Evolutionary conservation across 2,113 vertebrate species (phyloP), one percentile per base, ranked within the genome.

Genomic region (Elephas maximus): DNA sequence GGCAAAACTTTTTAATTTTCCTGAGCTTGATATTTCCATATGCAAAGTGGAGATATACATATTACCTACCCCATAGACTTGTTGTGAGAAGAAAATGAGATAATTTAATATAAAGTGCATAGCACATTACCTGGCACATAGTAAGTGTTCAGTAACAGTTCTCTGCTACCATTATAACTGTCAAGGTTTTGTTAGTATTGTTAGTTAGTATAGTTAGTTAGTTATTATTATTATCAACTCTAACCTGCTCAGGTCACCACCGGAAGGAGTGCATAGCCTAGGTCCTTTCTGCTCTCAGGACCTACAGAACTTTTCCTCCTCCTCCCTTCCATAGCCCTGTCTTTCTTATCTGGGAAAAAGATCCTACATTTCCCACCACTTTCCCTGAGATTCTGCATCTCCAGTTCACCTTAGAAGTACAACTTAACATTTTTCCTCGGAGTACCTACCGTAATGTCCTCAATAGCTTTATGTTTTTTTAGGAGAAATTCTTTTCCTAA

Each of bases 21-120:
- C 74, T 92, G 79, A 90, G 26, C 37, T 87, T 94, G 45, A 76
- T n/a, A 67, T 92, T 87, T 88, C 78, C n/a, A 94, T 48, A 37
- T 92, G 7, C 10, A 95, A 84, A 76, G 26, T 60, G 23, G 33
- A 26, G 18, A 30, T 53, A 2, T 62, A 4, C 30, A 84, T 71
- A 57, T 67, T 90, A 53, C 77, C 4, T 89, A 30, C 18, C 12
- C 86, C 1, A 67, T 10, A 79, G 18, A 63, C 53, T 57, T 85
- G n/a, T 57, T n/a, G 30, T 48, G 24, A 82, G 23, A 60, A 30
- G 8, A 86, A 71, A 85, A 86, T 57, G 73, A 71, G 45, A 23
- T 91, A 53, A 95, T 63, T 69, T 84, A 88, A 53, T 24, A 30
- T 45, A 71, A 82, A 82, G 44, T 69, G 17, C 41, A 76, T 60